Evolutionary conservation across 2,113 vertebrate species (phyloP).

Genomic region (Penelope pileata): DNA sequence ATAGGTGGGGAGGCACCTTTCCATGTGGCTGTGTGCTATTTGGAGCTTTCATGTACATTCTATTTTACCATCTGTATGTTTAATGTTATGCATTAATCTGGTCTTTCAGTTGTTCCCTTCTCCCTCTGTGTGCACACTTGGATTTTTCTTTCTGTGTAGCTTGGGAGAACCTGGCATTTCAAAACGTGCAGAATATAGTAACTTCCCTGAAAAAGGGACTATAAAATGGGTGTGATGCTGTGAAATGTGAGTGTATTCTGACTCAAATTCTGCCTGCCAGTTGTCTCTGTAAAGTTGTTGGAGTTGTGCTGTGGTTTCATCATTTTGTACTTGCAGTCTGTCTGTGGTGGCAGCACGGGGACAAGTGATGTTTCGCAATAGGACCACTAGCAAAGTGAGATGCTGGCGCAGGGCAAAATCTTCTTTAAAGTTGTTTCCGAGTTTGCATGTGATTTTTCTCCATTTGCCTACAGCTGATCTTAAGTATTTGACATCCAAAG

Average conservation of each 20-base stretch:
- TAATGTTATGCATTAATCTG: neutral
- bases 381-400: neutral
- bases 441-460: neutral
- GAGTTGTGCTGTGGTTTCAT: neutral
- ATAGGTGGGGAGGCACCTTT: conserved; percentile 11
- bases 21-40: neutral
- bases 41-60: neutral
- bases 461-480: neutral
- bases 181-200: neutral
- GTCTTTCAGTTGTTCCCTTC: neutral
- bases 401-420: neutral
- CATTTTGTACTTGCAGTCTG: neutral
- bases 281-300: neutral
- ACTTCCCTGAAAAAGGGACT: neutral
- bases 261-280: neutral
- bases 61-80: neutral
- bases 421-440: neutral
- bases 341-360: neutral
- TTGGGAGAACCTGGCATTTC: neutral
- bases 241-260: neutral
- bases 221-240: neutral
- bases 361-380: neutral
- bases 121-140: neutral
- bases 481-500: neutral
- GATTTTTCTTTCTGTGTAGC: neutral